A percentile compares a stretch with the other conserved stretches of the same genome.
Conservation (phyloP, 2,113 vertebrate species). For the Callocephalon fimbriatum region DNA sequence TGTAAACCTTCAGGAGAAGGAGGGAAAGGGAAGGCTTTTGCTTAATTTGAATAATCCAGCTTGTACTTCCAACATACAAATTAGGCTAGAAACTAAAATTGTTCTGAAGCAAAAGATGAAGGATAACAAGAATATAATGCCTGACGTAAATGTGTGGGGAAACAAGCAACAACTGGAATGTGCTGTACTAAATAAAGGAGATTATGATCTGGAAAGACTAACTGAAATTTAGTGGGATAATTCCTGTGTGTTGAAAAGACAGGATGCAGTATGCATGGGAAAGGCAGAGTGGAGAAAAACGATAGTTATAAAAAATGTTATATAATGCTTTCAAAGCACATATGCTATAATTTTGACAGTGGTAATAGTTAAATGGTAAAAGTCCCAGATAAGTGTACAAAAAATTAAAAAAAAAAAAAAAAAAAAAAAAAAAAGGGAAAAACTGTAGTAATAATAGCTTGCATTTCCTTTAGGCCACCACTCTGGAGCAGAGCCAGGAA, state of each 20-base stretch:
- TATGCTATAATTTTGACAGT: background rate
- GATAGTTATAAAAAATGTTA: background rate
- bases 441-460: background rate
- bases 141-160: slow-evolving; percentile 36
- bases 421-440: rapidly evolving
- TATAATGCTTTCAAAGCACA: background rate
- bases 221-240: slow-evolving; percentile 53
- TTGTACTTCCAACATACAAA: slow-evolving; percentile 68
- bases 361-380: background rate
- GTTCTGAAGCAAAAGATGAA: slow-evolving; percentile 63
- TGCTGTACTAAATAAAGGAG: slow-evolving; percentile 43
- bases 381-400: background rate
- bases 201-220: slow-evolving; percentile 44
- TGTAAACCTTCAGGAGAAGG: slow-evolving; percentile 48
- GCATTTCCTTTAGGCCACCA: background rate
- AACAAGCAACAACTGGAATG: slow-evolving; percentile 68
- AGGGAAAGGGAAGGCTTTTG: slow-evolving; percentile 64
- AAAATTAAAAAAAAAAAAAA: too few relatives aligned
- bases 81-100: slow-evolving; percentile 66
- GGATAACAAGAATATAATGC: slow-evolving; percentile 52
- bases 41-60: slow-evolving; percentile 62
- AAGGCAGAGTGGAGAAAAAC: background rate
- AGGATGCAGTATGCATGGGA: slow-evolving; percentile 16
- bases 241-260: slow-evolving; percentile 47
- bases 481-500: background rate